Evolutionary conservation across 2,113 vertebrate species (phyloP).

Genomic region (Onychostoma macrolepis): DNA sequence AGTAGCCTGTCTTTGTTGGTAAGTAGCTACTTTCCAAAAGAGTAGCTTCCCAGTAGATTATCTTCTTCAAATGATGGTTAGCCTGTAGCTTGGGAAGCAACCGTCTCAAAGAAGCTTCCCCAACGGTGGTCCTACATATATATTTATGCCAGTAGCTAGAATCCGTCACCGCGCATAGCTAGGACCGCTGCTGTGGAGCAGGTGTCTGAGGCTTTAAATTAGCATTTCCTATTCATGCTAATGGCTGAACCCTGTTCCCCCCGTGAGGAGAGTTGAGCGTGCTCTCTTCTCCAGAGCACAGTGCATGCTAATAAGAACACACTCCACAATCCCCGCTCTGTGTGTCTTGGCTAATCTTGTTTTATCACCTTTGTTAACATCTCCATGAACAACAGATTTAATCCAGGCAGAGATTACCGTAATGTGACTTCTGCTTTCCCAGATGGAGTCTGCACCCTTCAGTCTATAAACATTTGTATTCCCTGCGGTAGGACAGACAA

Average conservation of each 20-base stretch:
- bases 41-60: not conserved
- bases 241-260: conserved; percentile 77
- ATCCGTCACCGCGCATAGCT: conserved; percentile 58
- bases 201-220: conserved; percentile 74
- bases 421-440: conserved; percentile 74
- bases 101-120: not conserved
- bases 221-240: conserved; percentile 76
- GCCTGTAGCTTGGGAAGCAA: not conserved
- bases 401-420: conserved; percentile 78
- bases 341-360: conserved; percentile 79
- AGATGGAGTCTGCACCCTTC: conserved; percentile 55
- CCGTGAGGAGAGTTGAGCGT: conserved; percentile 65
- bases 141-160: conserved; percentile 46
- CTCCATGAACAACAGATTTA: conserved; percentile 83
- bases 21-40: not conserved
- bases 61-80: not conserved
- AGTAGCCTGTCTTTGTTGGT: too few species aligned
- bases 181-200: conserved; percentile 59
- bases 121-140: not conserved
- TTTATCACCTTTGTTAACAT: conserved; percentile 82
- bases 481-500: conserved; percentile 56
- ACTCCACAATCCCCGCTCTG: conserved; percentile 69
- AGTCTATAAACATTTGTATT: conserved; percentile 63
- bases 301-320: conserved; percentile 74
- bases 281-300: conserved; percentile 67